A percentile compares a stretch with the other conserved stretches of the same genome.
Conservation (phyloP, 1,140 invertebrate genomes). For the Ceratina calcarata region DNA sequence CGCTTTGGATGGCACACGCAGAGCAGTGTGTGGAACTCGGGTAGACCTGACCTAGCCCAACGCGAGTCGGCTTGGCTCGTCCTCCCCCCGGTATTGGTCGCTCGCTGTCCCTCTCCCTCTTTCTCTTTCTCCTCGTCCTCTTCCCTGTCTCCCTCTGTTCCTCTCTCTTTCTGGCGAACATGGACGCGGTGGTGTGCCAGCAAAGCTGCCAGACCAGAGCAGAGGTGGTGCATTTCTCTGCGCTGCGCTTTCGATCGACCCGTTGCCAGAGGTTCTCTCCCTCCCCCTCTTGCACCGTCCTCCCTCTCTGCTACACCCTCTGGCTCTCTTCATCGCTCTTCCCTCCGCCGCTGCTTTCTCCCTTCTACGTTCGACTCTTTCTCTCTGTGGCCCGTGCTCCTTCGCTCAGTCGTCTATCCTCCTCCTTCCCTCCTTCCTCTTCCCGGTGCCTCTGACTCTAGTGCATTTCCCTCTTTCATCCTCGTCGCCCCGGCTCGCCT, state of each 20-base stretch:
- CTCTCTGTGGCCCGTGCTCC: slow-evolving; percentile 1
- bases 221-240: slow-evolving; percentile 78
- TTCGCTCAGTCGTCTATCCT: slow-evolving; percentile 23
- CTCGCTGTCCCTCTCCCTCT: slow-evolving; percentile 36
- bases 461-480: slow-evolving; percentile 58
- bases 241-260: slow-evolving; percentile 80
- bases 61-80: slow-evolving; percentile 76
- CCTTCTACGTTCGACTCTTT: neutral
- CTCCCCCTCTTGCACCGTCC: slow-evolving; percentile 13
- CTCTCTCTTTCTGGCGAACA: slow-evolving; percentile 49
- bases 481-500: slow-evolving; percentile 20
- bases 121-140: neutral
- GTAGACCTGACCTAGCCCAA: slow-evolving; percentile 81
- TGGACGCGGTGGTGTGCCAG: slow-evolving; percentile 67
- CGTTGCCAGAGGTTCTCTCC: slow-evolving; percentile 64
- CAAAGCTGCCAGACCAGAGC: slow-evolving; percentile 73
- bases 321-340: neutral
- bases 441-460: slow-evolving; percentile 24
- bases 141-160: slow-evolving; percentile 20
- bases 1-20: slow-evolving; percentile 63
- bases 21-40: slow-evolving; percentile 69
- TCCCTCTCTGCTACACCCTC: slow-evolving; percentile 10
- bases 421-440: slow-evolving; percentile 15
- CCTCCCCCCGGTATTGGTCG: slow-evolving; percentile 69
- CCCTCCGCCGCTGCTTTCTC: slow-evolving; percentile 5